Conservation (phyloP, 2,113 vertebrate species). For the Mormoops blainvillei region DNA sequence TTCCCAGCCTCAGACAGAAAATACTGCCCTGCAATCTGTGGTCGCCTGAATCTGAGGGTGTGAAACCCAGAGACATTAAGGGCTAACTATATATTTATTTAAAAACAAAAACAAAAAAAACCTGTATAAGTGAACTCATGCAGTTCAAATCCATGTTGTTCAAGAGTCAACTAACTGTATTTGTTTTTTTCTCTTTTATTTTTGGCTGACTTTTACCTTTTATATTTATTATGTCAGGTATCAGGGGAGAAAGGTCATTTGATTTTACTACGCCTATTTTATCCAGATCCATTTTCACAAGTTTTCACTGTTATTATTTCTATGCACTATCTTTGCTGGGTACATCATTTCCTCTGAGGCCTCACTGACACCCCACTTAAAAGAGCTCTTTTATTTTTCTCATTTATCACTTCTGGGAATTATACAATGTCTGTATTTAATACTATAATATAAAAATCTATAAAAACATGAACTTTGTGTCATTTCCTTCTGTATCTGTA, state of each 20-base stretch:
- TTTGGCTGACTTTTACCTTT: background rate
- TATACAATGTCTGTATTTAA: background rate
- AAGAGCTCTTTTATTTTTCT: background rate
- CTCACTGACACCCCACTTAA: background rate
- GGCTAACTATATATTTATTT: background rate
- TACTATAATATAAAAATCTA: background rate
- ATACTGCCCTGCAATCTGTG: background rate
- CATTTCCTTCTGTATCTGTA: no score
- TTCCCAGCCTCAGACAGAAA: background rate
- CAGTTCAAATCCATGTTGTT: background rate
- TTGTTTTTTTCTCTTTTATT: background rate
- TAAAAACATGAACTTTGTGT: background rate
- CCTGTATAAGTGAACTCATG: background rate
- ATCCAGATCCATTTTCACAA: background rate
- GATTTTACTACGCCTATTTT: background rate
- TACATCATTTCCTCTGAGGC: background rate
- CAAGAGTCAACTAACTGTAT: background rate
- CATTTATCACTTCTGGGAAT: background rate
- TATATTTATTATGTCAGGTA: background rate
- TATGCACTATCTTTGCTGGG: background rate
- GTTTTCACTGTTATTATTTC: background rate
- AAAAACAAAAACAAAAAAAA: background rate
- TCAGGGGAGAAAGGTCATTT: background rate
- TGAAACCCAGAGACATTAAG: background rate
- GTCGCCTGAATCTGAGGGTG: background rate